Evolutionary conservation across 2,888 invertebrate genomes (phyloP).

Genomic region (Dromius quadrimaculatus): DNA sequence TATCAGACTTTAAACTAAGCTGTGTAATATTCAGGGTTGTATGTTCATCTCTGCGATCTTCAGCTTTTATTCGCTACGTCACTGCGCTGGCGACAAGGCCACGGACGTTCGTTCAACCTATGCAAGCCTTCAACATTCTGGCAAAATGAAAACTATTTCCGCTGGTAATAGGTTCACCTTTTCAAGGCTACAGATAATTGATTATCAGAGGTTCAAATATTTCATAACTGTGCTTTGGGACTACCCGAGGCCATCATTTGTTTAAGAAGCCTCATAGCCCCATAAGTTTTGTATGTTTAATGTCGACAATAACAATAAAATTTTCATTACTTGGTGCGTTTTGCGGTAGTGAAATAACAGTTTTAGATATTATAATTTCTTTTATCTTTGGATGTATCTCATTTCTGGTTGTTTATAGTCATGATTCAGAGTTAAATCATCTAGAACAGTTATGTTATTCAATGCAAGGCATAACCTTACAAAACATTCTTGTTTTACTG

Average conservation of each 20-base stretch:
- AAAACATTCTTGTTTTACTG: slow-evolving; percentile 26
- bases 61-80: neutral
- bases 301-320: too few relatives aligned
- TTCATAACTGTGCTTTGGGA: too few relatives aligned
- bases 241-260: too few relatives aligned
- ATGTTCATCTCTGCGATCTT: slow-evolving; percentile 2
- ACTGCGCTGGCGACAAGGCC: slow-evolving; percentile 36
- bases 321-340: too few relatives aligned
- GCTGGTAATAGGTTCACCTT: neutral
- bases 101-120: slow-evolving; percentile 47
- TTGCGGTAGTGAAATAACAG: slow-evolving; percentile 6
- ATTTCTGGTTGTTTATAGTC: slow-evolving; percentile 15
- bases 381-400: slow-evolving; percentile 12
- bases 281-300: too few relatives aligned
- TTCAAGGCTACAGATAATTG: slow-evolving; percentile 5
- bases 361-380: slow-evolving; percentile 31
- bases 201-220: too few relatives aligned
- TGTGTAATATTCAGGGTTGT: too few relatives aligned
- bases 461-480: slow-evolving; percentile 18
- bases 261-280: too few relatives aligned
- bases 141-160: slow-evolving; percentile 34
- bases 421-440: slow-evolving; percentile 17
- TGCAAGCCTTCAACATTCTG: slow-evolving; percentile 1
- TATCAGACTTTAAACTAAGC: too few relatives aligned
- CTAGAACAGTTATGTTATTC: slow-evolving; percentile 28